Percentiles rank a stretch among this genome's conserved stretches.
These are phyloP conservation scores for Agrotis puta DNA, from an alignment of 2,888 invertebrate species.

Conservation along the genomic window DNA sequence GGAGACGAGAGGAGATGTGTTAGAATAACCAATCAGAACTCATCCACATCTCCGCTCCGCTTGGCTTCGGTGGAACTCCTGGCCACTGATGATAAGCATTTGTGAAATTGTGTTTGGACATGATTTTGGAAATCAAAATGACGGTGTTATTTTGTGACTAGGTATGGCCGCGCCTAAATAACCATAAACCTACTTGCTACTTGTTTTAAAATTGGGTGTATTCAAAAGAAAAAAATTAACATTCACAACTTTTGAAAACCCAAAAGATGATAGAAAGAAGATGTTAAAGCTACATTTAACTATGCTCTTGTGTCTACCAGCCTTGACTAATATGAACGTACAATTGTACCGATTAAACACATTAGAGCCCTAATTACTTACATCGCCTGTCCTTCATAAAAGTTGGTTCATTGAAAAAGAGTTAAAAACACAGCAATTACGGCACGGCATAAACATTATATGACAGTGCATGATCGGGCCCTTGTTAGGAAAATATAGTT, in stretches of 20 bases:
- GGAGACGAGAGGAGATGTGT: too few species aligned
- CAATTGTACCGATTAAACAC: slow-evolving; percentile 26
- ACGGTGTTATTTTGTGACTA: neutral
- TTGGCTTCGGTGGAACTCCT: too few species aligned
- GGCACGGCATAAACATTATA: slow-evolving; percentile 47
- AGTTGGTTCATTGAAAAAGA: slow-evolving; percentile 41
- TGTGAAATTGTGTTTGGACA: neutral
- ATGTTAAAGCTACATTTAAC: neutral
- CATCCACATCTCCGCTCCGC: too few species aligned
- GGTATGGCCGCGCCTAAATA: neutral
- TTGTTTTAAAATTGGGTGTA: too few species aligned
- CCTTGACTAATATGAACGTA: slow-evolving; percentile 32
- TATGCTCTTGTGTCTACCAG: neutral
- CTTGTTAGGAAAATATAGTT: slow-evolving; percentile 34
- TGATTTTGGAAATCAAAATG: neutral
- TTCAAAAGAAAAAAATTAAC: neutral
- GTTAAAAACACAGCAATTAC: slow-evolving; percentile 50
- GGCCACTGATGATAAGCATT: neutral
- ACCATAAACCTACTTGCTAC: too few species aligned
- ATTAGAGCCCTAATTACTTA: slow-evolving; percentile 28
- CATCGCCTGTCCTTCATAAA: slow-evolving; percentile 25
- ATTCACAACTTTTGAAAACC: neutral
- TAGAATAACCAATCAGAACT: too few species aligned
- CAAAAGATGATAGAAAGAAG: slow-evolving; percentile 6
- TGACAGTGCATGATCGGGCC: slow-evolving; percentile 49